Base-by-base conservation (phyloP, 2,888 invertebrate genomes). In the Himalopsyche anomala region DNA sequence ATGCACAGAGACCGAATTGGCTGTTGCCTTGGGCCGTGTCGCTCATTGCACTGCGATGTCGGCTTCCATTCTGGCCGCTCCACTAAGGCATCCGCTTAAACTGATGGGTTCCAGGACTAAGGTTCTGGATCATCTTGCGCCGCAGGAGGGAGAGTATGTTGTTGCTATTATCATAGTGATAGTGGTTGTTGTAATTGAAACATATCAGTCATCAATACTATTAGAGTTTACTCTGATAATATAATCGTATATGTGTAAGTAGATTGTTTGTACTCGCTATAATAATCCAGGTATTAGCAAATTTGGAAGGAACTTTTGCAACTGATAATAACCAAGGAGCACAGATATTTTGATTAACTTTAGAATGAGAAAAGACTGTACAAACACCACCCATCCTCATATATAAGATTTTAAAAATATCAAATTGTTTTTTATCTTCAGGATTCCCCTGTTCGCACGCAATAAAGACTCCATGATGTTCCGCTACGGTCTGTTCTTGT, bases 11-110 rank as follows among this genome's bases (percentile, higher is more conserved):
- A 93, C 94, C 36, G 95, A 94, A 92, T 93, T 97, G 84, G 95
- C 97, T 0, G 97, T 97, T n/a, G 97, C 97, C 0, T 93, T 98
- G 4, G 98, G 98, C 9, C 97, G 96, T 90, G 96, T 96, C 12
- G 96, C 97, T 19, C 98, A 99, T 90, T 94, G 97, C 19, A 94
- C 97, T 0, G 94, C 96, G 87, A 95, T 98, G 93, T 95, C 97
- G 81, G 96, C 98, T 1, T 95, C 95, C 81, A 94, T 99, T 89
- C 93, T 99, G 83, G 96, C 97, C 91, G 95, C 97, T 89, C 98
- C 99, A 54, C 92, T 98, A 36, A 93, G 98, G 62, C 98, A 99
- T 91, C 96, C 96, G 54, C 94, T 99, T 88, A 94, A 95, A 6
- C 94, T 97, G 91, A 94, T 95, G 89, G 98, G 98, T 0, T 98